Evolutionary conservation across 2,888 invertebrate genomes (phyloP).

Genomic region (Campopleginae sp.): DNA sequence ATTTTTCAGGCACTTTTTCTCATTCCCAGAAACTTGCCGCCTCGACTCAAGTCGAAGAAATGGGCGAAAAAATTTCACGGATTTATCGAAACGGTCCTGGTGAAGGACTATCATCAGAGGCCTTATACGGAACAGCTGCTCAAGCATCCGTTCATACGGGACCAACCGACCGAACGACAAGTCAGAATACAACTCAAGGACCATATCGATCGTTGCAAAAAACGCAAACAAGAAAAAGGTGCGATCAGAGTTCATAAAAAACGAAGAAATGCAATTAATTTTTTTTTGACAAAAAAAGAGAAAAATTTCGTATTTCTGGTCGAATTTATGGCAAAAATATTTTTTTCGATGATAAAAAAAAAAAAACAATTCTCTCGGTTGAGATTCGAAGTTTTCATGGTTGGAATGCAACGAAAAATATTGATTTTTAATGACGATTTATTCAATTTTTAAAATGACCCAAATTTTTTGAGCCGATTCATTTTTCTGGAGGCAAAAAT

Average conservation of each 20-base stretch:
- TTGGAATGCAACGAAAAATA: no score
- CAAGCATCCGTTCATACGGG: constrained; percentile 98
- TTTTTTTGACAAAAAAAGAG: no score
- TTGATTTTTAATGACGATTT: no score
- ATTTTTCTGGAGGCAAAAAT: no score
- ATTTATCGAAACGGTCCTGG: constrained; percentile 99
- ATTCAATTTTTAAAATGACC: no score
- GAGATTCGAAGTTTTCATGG: no score
- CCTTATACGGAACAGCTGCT: constrained; percentile 99
- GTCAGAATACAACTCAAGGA: constrained; percentile 99
- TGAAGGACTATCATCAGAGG: constrained; percentile 99
- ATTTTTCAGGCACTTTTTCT: constrained; percentile 92
- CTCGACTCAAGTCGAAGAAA: constrained; percentile 98
- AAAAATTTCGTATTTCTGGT: background rate
- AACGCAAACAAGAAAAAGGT: constrained; percentile 95
- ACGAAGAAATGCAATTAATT: no score
- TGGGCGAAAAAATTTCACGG: constrained; percentile 99
- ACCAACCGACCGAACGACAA: constrained; percentile 99
- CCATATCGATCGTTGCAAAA: constrained; percentile 99
- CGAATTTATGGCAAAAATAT: background rate
- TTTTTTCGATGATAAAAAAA: background rate
- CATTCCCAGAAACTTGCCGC: constrained; percentile 99
- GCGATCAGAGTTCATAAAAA: constrained; percentile 63
- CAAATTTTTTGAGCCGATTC: no score
- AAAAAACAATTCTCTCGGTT: background rate